Evolutionary conservation across 1,140 invertebrate genomes (phyloP).

Genomic region (Halyomorpha halys): DNA sequence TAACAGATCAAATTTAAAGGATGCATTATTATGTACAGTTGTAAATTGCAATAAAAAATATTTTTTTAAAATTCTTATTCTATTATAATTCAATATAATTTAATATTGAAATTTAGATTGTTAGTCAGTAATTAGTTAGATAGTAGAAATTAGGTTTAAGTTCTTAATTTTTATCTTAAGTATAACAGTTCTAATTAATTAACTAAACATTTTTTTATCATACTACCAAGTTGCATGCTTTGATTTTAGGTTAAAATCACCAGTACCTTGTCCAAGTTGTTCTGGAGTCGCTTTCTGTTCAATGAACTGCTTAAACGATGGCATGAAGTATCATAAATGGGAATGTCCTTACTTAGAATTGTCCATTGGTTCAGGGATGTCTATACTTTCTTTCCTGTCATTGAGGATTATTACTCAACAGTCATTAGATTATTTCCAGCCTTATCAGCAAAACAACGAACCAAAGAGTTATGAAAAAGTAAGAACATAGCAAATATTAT

Average conservation of each 20-base stretch:
- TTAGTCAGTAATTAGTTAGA: too few species aligned
- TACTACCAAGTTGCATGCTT: not conserved
- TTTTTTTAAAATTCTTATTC: too few species aligned
- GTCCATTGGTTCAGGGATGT: constrained; percentile 70
- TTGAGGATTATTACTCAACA: constrained; percentile 59
- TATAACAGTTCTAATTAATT: not conserved
- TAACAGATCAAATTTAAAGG: too few species aligned
- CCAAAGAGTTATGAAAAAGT: too few species aligned
- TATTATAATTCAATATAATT: too few species aligned
- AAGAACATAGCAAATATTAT: too few species aligned
- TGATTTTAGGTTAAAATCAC: constrained; percentile 43
- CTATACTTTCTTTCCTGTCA: constrained; percentile 61
- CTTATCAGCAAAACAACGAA: too few species aligned
- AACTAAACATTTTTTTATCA: too few species aligned
- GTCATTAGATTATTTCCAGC: constrained; percentile 20
- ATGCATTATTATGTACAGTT: too few species aligned
- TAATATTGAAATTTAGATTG: too few species aligned
- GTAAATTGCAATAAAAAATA: too few species aligned
- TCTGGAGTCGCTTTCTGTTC: constrained; percentile 66
- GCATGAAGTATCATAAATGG: constrained; percentile 60
- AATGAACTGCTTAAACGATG: constrained; percentile 52
- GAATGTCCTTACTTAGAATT: constrained; percentile 70
- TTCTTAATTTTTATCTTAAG: not conserved
- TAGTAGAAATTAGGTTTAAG: too few species aligned
- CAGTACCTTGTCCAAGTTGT: constrained; percentile 64